These are phyloP conservation scores for Ostrea denselamellosa DNA, from an alignment of 1,140 invertebrate genomes.

Conservation along the genomic window DNA sequence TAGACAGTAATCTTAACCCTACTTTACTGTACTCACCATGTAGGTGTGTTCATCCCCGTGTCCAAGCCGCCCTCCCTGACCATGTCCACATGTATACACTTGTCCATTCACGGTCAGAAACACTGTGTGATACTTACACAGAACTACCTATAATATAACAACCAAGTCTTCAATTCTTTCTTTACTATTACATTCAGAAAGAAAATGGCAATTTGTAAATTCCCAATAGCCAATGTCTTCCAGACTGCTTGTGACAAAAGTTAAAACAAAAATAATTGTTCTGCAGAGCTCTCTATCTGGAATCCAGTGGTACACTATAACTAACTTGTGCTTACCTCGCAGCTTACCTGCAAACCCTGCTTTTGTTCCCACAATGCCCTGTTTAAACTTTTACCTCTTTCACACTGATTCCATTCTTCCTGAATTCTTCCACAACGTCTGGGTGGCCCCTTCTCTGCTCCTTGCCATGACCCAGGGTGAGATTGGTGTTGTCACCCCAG, in stretches of 20 bases:
- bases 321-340: no score
- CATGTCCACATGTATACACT: constrained; percentile 87
- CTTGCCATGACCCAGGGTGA: constrained; percentile 83
- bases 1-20: no score
- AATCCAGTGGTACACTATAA: no score
- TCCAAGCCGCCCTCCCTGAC: constrained; percentile 86
- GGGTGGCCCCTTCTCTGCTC: constrained; percentile 78
- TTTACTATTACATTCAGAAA: no score
- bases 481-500: constrained; percentile 88
- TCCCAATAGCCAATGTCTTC: no score
- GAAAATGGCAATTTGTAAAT: no score
- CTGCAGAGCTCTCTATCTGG: no score
- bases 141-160: constrained; percentile 76
- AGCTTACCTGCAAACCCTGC: background rate
- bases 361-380: no score
- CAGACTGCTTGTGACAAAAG: no score
- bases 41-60: constrained; percentile 81
- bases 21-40: constrained; percentile 59
- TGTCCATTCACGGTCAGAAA: constrained; percentile 82
- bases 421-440: constrained; percentile 82
- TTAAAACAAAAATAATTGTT: no score
- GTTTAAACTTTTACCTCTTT: constrained; percentile 69
- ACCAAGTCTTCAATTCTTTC: no score
- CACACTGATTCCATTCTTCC: constrained; percentile 75
- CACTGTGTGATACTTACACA: constrained; percentile 87